phyloP scores from a whole-genome alignment of 2,113 vertebrate genomes.

The Sturnus vulgaris region DNA sequence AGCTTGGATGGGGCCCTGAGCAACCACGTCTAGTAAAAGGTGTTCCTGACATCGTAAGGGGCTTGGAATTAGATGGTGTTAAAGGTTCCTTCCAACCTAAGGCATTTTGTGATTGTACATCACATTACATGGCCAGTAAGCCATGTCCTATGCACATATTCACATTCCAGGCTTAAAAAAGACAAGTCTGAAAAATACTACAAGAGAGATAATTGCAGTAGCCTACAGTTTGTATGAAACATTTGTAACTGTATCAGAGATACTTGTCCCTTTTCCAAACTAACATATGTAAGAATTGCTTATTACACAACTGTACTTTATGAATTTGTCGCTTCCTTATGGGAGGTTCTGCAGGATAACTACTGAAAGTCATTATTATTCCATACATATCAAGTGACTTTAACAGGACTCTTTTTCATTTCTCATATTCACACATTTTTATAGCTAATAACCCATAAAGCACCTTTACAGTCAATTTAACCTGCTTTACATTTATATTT shows the following conservation, averaged over 20 bases:
- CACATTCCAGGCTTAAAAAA: neutral
- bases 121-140: neutral
- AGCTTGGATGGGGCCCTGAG: neutral
- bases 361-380: slow-evolving; percentile 5
- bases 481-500: neutral
- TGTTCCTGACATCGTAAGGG: neutral
- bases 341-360: neutral
- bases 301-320: neutral
- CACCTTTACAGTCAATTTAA: neutral
- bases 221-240: neutral
- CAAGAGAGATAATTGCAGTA: neutral
- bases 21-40: neutral
- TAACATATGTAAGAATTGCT: neutral
- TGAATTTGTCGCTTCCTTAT: neutral
- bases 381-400: neutral
- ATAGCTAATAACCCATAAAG: neutral
- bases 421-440: neutral
- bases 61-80: neutral
- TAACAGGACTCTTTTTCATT: neutral
- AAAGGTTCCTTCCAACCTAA: neutral
- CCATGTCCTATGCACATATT: neutral
- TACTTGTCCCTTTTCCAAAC: neutral
- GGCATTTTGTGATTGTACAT: neutral
- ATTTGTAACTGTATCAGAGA: neutral
- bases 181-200: neutral